Base-by-base conservation (phyloP, 2,113 vertebrate species). In the Marcusenius ussheri region DNA sequence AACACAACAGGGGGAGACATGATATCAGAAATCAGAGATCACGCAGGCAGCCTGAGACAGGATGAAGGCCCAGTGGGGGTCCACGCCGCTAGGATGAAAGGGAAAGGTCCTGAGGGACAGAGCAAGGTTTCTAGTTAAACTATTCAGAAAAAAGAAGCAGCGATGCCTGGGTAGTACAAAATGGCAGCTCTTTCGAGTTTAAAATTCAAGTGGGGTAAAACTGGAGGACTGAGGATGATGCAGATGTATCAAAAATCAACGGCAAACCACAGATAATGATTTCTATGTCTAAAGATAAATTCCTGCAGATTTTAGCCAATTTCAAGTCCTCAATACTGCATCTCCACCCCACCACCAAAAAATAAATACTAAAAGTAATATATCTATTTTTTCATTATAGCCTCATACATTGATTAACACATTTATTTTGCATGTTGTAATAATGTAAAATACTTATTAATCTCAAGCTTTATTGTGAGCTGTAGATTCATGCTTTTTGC, bases 21-120 rank as follows among this genome's bases (percentile, higher is more conserved):
- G 45, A 47, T 84, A 84, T 84, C 83, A 84, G 83, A 47, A 84
- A 84, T 47, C 45, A 47, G 83, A 84, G 83, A 84, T 84, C 83
- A 84, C 83, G 45, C 45, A 84, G 83, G 45, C 42, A 47, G 45
- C 42, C 83, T 47, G 83, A 84, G 45, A 84, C 83, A 84, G 42
- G 83, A 84, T 47, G 83, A 84, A 84, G 83, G 83, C 42, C 83
- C 83, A 24, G 21, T 84, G 83, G 83, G 83, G 46, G 24, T 84
- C 21, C 45, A 46, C 4, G 45, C 7, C 3, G 2, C 83, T 47
- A 47, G 47, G 42, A 84, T 84, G 83, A 84, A 84, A 84, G 45
- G 45, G 24, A 84, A 47, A 10, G 15, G 39, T 84, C 83, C 83
- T 10, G 83, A 27, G 45, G 9, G 83, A 46, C 35, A 1, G 5